Evolutionary conservation across 1,140 invertebrate genomes (phyloP).

Genomic region (roundworm (Caenorhabditis elegans)): DNA sequence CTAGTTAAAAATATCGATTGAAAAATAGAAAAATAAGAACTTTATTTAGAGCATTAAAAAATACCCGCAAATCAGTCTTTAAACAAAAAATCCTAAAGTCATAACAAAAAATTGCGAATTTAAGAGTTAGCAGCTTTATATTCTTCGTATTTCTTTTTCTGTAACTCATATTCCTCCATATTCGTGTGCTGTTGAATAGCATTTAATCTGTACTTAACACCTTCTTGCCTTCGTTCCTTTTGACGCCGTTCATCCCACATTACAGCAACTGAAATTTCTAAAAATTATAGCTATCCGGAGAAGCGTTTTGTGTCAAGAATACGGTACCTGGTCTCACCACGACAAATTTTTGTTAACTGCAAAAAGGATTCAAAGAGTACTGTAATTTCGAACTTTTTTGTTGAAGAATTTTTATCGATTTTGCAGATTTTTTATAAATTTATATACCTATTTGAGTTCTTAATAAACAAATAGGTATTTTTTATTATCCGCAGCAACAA

Average conservation of each 20-base stretch:
- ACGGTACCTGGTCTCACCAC: too few relatives aligned
- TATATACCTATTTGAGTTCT: too few relatives aligned
- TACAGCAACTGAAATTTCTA: conserved; percentile 53
- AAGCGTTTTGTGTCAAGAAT: too few relatives aligned
- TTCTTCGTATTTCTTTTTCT: conserved; percentile 48
- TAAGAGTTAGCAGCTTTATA: conserved; percentile 47
- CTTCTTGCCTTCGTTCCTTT: conserved; percentile 55
- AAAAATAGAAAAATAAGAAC: too few relatives aligned
- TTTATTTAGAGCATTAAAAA: background rate
- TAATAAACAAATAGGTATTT: too few relatives aligned
- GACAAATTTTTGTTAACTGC: too few relatives aligned
- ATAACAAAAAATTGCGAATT: background rate
- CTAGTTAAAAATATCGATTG: background rate
- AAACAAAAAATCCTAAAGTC: background rate
- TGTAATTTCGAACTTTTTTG: too few relatives aligned
- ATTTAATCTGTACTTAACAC: conserved; percentile 52
- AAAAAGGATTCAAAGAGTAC: too few relatives aligned
- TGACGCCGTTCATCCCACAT: conserved; percentile 57
- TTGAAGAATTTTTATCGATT: too few relatives aligned
- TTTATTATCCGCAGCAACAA: too few relatives aligned
- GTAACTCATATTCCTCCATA: conserved; percentile 59
- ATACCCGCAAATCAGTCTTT: background rate
- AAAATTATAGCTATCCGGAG: too few relatives aligned
- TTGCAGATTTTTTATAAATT: too few relatives aligned
- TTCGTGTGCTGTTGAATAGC: conserved; percentile 55